Percentiles rank a stretch among this genome's conserved stretches.
These are phyloP conservation scores for Gorsachius magnificus DNA, from an alignment of 2,797 vertebrate genomes.

Conservation along the genomic window DNA sequence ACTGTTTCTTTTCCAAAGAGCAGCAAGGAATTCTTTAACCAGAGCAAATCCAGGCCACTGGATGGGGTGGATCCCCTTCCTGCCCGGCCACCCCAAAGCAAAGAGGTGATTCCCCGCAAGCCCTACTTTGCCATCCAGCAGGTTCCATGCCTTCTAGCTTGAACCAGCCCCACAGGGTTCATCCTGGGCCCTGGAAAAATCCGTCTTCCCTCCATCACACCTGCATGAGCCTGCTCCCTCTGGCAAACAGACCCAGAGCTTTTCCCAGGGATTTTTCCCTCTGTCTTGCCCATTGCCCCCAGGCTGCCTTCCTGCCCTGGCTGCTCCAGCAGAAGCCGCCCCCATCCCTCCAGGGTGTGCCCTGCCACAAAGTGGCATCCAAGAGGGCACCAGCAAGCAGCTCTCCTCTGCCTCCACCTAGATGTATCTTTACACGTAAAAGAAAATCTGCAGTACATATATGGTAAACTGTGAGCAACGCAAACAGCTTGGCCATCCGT, in stretches of 20 bases:
- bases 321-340: background rate
- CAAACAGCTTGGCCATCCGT: constrained; percentile 15
- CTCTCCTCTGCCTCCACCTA: background rate
- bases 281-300: accelerated
- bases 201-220: background rate
- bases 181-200: background rate
- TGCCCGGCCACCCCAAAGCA: background rate
- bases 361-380: background rate
- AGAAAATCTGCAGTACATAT: background rate
- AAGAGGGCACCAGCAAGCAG: background rate
- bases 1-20: background rate
- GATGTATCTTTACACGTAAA: background rate
- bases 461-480: background rate
- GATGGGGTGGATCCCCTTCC: too few relatives aligned
- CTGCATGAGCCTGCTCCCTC: background rate
- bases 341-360: accelerated
- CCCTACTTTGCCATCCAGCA: background rate
- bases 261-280: background rate
- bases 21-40: accelerated
- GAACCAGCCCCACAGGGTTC: background rate
- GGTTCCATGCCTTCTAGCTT: background rate
- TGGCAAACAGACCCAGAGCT: background rate
- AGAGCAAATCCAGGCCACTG: background rate
- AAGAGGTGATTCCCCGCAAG: background rate
- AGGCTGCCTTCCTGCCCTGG: background rate